Percentiles rank a stretch among this genome's conserved stretches.
phyloP scores from a whole-genome alignment of 1,140 invertebrate genomes.

The Oppia nitens region DNA sequence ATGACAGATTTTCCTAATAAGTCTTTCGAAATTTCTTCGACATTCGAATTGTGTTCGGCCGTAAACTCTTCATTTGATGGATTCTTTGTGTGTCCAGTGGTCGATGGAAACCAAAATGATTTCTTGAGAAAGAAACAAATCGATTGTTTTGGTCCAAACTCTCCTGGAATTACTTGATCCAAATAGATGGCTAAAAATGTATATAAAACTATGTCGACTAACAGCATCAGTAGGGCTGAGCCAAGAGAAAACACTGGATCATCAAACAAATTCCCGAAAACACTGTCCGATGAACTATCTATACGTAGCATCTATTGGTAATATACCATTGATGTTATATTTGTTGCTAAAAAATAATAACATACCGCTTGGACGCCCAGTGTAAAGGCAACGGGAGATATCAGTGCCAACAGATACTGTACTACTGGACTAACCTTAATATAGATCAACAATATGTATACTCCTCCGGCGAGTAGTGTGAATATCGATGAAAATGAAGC shows the following conservation, averaged over 20 bases:
- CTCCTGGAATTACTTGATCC: neutral
- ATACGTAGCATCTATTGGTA: too few species aligned
- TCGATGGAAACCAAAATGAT: neutral
- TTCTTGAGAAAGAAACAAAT: neutral
- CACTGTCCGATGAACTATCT: too few species aligned
- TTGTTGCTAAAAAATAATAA: too few species aligned
- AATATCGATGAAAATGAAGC: neutral
- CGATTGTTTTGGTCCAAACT: neutral
- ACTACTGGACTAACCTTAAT: neutral
- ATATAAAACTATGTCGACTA: neutral
- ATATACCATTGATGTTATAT: too few species aligned
- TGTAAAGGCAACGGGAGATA: neutral
- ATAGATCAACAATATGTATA: neutral
- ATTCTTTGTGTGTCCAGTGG: too few species aligned
- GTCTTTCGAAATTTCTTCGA: slow-evolving; percentile 1
- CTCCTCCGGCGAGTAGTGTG: neutral
- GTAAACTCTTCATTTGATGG: neutral
- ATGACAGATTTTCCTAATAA: neutral
- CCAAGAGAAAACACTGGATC: neutral
- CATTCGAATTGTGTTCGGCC: neutral
- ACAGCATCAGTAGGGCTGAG: neutral
- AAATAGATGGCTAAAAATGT: neutral
- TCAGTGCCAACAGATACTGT: neutral
- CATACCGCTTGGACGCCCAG: neutral
- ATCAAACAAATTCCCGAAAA: neutral